Conservation (phyloP, 2,113 vertebrate genomes). For the Heterotis niloticus region DNA sequence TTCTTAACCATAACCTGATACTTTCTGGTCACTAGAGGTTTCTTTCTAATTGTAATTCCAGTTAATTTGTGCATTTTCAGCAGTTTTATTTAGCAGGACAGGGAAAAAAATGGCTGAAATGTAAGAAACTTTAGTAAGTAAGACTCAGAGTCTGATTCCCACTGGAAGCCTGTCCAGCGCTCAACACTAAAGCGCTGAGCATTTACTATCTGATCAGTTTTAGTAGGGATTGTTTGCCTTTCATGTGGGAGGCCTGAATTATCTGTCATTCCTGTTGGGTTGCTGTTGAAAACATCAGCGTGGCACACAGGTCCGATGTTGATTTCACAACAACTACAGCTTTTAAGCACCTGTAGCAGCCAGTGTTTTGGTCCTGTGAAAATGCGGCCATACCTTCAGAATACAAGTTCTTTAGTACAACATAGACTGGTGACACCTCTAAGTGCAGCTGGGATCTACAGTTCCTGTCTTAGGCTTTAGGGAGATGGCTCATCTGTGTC, state of each 20-base stretch:
- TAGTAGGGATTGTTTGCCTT: constrained; percentile 17
- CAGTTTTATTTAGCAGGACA: constrained; percentile 49
- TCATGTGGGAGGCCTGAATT: constrained; percentile 2
- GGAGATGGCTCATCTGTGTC: constrained; percentile 33
- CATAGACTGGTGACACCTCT: not conserved
- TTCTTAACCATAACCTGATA: constrained; percentile 23
- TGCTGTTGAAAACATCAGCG: constrained; percentile 1
- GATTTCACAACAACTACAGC: constrained; percentile 21
- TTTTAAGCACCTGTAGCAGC: not conserved
- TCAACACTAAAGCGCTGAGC: constrained; percentile 44
- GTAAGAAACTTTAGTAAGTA: constrained; percentile 47
- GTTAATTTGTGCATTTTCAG: constrained; percentile 50
- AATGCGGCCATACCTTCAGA: too few relatives aligned
- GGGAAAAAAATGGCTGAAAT: constrained; percentile 39
- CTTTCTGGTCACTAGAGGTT: constrained; percentile 12
- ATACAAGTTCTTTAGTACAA: not conserved
- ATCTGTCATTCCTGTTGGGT: not conserved
- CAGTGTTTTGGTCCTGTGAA: not conserved
- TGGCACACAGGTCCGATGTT: constrained; percentile 22
- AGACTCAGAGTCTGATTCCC: constrained; percentile 38
- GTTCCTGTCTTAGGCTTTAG: constrained; percentile 25
- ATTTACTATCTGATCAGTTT: constrained; percentile 35
- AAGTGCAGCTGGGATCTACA: constrained; percentile 31
- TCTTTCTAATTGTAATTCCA: constrained; percentile 35
- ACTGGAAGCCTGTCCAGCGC: constrained; percentile 43